phyloP scores from a whole-genome alignment of 2,797 vertebrate species.

The Antennarius maculatus region DNA sequence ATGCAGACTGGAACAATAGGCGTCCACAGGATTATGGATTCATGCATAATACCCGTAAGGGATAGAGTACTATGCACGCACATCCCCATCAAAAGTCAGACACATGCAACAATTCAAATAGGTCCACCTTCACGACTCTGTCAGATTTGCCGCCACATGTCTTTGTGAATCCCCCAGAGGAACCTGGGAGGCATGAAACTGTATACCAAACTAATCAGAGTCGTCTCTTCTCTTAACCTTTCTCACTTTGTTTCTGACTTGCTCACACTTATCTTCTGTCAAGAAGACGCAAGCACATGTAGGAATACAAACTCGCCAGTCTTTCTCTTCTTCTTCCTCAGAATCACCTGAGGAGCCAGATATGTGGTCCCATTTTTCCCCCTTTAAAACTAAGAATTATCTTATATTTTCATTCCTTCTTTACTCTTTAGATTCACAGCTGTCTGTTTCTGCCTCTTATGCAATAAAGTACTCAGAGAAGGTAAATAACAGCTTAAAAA shows the following conservation, averaged over 20 bases:
- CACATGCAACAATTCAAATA: conserved; percentile 2
- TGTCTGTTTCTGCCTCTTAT: conserved; percentile 33
- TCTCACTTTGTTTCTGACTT: conserved; percentile 20
- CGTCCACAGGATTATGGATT: conserved; percentile 31
- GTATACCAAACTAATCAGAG: conserved; percentile 50
- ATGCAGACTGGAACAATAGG: conserved; percentile 60
- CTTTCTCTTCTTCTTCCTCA: conserved; percentile 52
- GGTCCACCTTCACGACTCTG: conserved; percentile 40
- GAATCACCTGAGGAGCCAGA: conserved; percentile 47
- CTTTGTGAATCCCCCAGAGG: conserved; percentile 53
- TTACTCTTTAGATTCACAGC: conserved; percentile 44
- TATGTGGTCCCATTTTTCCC: conserved; percentile 60
- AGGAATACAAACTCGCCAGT: neutral
- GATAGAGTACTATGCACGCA: conserved; percentile 32
- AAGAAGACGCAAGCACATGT: conserved; percentile 24
- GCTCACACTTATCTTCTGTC: conserved; percentile 19
- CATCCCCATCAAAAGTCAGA: conserved; percentile 11
- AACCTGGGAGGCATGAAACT: conserved; percentile 67
- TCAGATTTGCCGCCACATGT: conserved; percentile 62
- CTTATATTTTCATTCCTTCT: conserved; percentile 65
- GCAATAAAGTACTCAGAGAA: conserved; percentile 44
- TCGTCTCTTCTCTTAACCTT: conserved; percentile 50
- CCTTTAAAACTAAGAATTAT: conserved; percentile 69
- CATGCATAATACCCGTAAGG: conserved; percentile 28
- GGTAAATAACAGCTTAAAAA: conserved; percentile 64